Evolutionary conservation across 2,113 vertebrate genomes (phyloP), one percentile per base, ranked within the genome.

Genomic region (Pelobates fuscus): DNA sequence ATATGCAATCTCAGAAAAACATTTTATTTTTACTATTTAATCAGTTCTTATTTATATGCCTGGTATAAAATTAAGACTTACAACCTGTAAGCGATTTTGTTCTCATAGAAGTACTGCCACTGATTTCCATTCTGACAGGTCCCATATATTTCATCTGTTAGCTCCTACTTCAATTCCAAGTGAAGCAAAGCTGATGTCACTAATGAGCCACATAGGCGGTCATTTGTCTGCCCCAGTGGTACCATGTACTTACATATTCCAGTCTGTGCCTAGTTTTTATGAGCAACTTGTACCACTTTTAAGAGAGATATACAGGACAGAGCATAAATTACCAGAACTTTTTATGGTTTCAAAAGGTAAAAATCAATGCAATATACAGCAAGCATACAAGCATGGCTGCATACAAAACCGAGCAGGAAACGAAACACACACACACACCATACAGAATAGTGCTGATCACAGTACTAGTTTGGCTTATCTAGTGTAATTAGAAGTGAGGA

Each of bases 301-400:
- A 60, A 77, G 73, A 77, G 73, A 68, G 65, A 68, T 46, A 77
- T 77, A 67, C 64, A 68, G 73, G 64, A 77, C 27, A 24, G 55
- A 68, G 65, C 65, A 77, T 77, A 77, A 68, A 68, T 77, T 77
- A 77, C 65, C 8, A 2, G 46, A 58, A 67, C 57, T 20, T 44
- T 61, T 61, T 77, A 55, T 71, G 54, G 52, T 67, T 76, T 61
- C 18, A 23, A 2, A 15, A 27, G 23, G 3, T 61, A 74, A 86
- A 82, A 84, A 77, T 85, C 52, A 49, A 68, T 77, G 73, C 24
- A n/a, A 61, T 67, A 49, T 37, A 77, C 67, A 68, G 32, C 41
- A 67, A 67, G 64, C 18, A 77, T 61, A 52, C 41, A 67, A 67
- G 64, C 18, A 25, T 18, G 23, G 63, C 62, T 23, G 54, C 3